phyloP scores from a whole-genome alignment of 2,797 vertebrate genomes.

The Squalus acanthias region DNA sequence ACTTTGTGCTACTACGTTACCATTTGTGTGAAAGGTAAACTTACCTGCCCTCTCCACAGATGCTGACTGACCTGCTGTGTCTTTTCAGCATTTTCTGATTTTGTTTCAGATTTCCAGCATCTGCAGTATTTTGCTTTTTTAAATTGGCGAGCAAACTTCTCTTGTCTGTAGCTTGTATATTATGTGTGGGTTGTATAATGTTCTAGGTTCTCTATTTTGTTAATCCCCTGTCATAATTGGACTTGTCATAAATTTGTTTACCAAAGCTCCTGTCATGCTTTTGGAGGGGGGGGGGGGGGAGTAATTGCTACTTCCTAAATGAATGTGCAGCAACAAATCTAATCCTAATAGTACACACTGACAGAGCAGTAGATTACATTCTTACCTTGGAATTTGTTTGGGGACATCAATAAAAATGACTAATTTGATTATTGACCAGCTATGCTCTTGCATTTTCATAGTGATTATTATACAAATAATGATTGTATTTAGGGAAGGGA shows the following conservation, averaged over 20 bases:
- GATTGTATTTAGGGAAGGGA: conserved; percentile 21
- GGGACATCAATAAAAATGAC: conserved; percentile 30
- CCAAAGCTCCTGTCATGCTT: conserved; percentile 2
- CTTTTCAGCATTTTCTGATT: background rate
- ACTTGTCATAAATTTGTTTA: conserved; percentile 16
- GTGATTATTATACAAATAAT: conserved; percentile 31
- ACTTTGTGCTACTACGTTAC: background rate
- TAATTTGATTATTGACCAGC: conserved; percentile 35
- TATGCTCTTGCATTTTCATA: conserved; percentile 28
- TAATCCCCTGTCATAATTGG: background rate
- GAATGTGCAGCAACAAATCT: conserved; percentile 36
- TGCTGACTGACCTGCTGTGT: background rate
- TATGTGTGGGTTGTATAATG: background rate
- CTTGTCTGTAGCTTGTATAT: conserved; percentile 12
- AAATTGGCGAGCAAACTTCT: background rate
- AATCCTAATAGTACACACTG: conserved; percentile 26
- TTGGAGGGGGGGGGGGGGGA: background rate
- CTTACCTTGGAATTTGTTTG: conserved; percentile 31
- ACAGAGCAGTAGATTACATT: conserved; percentile 37
- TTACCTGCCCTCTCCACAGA: background rate
- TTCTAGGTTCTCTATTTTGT: background rate
- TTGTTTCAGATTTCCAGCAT: background rate
- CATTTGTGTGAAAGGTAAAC: background rate
- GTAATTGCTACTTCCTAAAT: conserved; percentile 34
- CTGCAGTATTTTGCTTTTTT: background rate